phyloP scores from a whole-genome alignment of 2,888 invertebrate genomes.

The Strigamia crassipes region DNA sequence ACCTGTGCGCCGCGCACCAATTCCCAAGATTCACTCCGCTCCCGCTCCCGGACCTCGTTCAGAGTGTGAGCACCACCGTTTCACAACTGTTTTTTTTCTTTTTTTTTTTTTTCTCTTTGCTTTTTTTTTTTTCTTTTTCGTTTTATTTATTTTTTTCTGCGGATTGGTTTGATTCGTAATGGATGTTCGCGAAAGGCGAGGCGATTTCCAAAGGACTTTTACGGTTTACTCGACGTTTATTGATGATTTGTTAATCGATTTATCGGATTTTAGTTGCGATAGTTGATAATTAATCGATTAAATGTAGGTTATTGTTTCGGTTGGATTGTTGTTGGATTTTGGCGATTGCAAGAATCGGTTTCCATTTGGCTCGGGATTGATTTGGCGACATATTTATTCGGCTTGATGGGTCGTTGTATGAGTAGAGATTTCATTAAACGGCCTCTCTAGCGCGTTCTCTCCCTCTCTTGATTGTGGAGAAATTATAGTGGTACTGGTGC shows the following conservation, averaged over 20 bases:
- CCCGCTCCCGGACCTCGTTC: neutral
- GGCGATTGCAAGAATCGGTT: neutral
- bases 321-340: no score
- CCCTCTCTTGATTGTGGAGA: slow-evolving; percentile 11
- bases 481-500: slow-evolving; percentile 29
- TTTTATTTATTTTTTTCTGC: neutral
- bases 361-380: slow-evolving; percentile 11
- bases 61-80: neutral
- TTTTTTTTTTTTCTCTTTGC: neutral
- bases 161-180: neutral
- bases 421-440: slow-evolving; percentile 33
- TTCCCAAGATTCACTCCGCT: slow-evolving; percentile 14
- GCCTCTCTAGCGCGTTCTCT: neutral
- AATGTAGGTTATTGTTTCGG: no score
- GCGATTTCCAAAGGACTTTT: no score
- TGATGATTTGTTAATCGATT: no score
- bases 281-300: no score
- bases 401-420: slow-evolving; percentile 1
- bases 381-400: slow-evolving; percentile 18
- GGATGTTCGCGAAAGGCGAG: neutral
- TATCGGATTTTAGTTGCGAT: no score
- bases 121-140: neutral
- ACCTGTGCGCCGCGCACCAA: slow-evolving; percentile 14
- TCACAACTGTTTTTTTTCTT: neutral
- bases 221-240: no score